A percentile compares a stretch with the other conserved stretches of the same genome.
Evolutionary conservation across 2,797 vertebrate genomes (phyloP).

Genomic region (Thalassophryne amazonica): DNA sequence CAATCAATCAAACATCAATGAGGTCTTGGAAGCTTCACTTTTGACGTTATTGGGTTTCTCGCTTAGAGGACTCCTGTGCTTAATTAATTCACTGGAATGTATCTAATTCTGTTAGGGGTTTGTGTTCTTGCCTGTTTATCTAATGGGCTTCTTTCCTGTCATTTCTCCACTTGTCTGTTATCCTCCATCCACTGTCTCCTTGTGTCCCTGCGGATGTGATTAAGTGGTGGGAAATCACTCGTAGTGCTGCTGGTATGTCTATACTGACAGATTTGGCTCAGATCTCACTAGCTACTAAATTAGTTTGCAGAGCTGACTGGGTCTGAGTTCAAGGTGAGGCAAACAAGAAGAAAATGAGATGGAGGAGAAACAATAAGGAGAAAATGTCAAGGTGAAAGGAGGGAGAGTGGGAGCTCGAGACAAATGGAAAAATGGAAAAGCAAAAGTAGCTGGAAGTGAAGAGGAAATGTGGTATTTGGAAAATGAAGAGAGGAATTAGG

Average conservation of each 20-base stretch:
- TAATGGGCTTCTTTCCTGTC: conserved; percentile 44
- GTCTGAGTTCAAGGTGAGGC: conserved; percentile 18
- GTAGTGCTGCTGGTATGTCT: conserved; percentile 41
- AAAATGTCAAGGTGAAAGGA: conserved; percentile 17
- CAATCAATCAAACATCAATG: conserved; percentile 10
- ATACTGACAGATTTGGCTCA: conserved; percentile 55
- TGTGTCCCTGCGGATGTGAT: conserved; percentile 65
- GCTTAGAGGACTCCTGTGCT: background rate
- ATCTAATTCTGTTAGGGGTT: conserved; percentile 17
- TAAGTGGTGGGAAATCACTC: conserved; percentile 63
- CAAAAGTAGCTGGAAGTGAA: background rate
- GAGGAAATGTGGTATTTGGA: background rate
- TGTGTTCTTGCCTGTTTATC: conserved; percentile 41
- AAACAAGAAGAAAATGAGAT: conserved; percentile 13
- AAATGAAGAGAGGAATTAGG: background rate
- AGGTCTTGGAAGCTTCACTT: background rate
- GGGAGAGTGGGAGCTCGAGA: background rate
- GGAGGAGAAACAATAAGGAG: conserved; percentile 20
- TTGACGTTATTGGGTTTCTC: background rate
- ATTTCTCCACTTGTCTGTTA: conserved; percentile 44
- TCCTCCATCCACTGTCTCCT: conserved; percentile 36
- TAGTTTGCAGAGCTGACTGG: conserved; percentile 37
- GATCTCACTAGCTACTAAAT: conserved; percentile 54
- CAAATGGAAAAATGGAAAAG: background rate
- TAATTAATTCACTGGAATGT: conserved; percentile 39